phyloP scores from a whole-genome alignment of 2,797 vertebrate genomes.

The Paguma larvata region DNA sequence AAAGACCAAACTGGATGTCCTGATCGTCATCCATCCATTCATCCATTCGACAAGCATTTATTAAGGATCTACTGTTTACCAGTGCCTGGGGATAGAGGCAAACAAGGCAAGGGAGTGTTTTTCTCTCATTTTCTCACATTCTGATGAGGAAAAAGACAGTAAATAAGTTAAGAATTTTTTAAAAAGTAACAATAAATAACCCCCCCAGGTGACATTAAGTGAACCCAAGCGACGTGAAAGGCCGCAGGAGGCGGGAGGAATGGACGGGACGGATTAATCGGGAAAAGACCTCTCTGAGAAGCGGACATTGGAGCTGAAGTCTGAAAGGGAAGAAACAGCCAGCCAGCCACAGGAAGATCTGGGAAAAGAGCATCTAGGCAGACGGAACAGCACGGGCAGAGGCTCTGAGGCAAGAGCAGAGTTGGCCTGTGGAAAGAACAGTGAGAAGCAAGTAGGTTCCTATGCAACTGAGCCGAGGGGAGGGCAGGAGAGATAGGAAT shows the following conservation, averaged over 20 bases:
- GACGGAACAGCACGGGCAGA: background rate
- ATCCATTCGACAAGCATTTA: background rate
- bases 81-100: background rate
- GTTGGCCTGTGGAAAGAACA: background rate
- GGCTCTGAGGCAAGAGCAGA: background rate
- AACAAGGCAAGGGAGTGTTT: no score
- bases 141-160: no score
- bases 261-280: background rate
- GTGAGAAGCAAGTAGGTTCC: background rate
- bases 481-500: background rate
- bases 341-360: background rate
- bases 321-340: background rate
- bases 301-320: background rate
- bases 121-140: no score
- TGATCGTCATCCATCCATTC: background rate
- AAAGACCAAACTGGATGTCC: background rate
- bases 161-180: background rate
- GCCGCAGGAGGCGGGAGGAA: background rate
- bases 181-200: background rate
- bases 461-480: background rate
- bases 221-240: background rate
- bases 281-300: background rate
- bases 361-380: no score
- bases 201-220: background rate
- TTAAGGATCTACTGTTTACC: background rate